Percentiles rank a stretch among this genome's conserved stretches.
Evolutionary conservation across 1,140 invertebrate genomes (phyloP).

Genomic region (Brachionus asplanchnoidis): DNA sequence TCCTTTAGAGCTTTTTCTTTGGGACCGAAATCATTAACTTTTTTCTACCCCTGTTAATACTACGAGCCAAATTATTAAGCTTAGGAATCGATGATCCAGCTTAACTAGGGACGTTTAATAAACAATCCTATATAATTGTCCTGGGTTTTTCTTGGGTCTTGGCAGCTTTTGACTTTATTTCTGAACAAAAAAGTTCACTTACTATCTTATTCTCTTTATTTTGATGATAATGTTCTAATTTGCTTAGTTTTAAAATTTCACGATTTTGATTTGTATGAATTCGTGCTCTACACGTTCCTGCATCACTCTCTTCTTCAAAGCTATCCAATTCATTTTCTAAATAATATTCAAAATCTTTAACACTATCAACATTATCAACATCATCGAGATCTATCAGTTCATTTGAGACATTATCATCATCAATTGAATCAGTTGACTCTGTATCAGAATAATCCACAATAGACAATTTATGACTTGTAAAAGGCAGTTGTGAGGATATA

Average conservation of each 20-base stretch:
- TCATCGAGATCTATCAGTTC: neutral
- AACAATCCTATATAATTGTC: too few species aligned
- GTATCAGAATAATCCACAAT: neutral
- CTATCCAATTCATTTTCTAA: slow-evolving; percentile 8
- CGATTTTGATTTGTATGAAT: slow-evolving; percentile 7
- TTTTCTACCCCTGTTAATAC: too few species aligned
- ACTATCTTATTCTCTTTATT: too few species aligned
- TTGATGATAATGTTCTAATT: neutral
- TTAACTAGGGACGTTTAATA: too few species aligned
- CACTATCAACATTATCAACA: neutral
- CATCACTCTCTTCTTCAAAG: neutral
- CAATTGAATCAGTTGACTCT: neutral
- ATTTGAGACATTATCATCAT: neutral
- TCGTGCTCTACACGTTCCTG: neutral
- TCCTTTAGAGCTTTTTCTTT: too few species aligned
- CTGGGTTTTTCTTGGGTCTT: too few species aligned
- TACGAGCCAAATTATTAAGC: too few species aligned
- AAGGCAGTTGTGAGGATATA: too few species aligned
- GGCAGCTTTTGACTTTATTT: too few species aligned
- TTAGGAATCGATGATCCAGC: too few species aligned
- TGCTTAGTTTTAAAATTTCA: neutral
- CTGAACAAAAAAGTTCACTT: too few species aligned
- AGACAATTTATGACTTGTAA: neutral
- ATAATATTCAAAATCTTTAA: neutral
- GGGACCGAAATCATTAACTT: too few species aligned